Percentiles rank a stretch among this genome's conserved stretches.
Conservation (phyloP, 2,888 invertebrate genomes). For the Eristalis intricaria region DNA sequence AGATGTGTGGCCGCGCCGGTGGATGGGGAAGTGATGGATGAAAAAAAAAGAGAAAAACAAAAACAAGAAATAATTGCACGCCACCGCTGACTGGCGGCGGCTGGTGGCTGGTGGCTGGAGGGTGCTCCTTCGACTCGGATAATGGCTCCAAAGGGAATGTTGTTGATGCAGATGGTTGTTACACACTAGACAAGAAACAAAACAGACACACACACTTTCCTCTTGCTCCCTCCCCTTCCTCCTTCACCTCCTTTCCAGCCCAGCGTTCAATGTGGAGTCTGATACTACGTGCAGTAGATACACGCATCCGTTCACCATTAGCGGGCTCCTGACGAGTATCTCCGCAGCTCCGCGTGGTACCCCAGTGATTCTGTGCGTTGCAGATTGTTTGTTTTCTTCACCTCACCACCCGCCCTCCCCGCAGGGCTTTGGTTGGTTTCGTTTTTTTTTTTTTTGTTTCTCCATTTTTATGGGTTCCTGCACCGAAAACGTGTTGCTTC, state of each 20-base stretch:
- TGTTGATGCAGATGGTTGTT: conserved; percentile 67
- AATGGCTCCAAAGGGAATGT: conserved; percentile 65
- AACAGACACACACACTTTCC: conserved; percentile 36
- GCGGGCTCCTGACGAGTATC: background rate
- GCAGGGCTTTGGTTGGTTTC: background rate
- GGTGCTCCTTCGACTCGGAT: conserved; percentile 53
- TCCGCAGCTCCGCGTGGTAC: background rate
- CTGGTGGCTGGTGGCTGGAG: conserved; percentile 1
- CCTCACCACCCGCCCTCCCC: background rate
- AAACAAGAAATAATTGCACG: conserved; percentile 62
- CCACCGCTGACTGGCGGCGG: conserved; percentile 15
- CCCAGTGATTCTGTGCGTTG: background rate
- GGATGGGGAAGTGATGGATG: background rate
- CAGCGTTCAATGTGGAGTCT: background rate
- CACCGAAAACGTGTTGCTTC: background rate
- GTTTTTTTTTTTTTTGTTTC: background rate
- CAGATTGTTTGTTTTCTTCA: background rate
- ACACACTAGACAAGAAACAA: conserved; percentile 56
- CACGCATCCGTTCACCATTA: background rate
- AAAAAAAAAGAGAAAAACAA: background rate
- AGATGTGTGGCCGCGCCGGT: conserved; percentile 28
- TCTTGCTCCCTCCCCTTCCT: background rate
- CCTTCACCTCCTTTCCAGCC: no score
- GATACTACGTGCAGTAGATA: conserved; percentile 41
- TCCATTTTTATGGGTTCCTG: background rate